phyloP scores from a whole-genome alignment of 2,888 invertebrate species.

The Eumerus sabulonum region DNA sequence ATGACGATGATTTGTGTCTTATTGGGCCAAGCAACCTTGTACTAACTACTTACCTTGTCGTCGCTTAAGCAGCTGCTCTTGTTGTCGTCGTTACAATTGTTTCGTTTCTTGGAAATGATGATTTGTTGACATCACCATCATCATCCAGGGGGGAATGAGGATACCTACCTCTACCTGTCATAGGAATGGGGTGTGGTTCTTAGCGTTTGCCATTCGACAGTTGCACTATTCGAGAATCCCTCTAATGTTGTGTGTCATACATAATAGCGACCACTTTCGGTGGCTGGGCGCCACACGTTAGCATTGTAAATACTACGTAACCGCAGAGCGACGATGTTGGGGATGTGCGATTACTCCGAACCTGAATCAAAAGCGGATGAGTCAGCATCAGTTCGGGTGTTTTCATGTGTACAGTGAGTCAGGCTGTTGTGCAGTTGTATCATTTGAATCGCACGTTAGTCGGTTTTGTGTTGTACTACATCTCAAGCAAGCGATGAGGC shows the following conservation, averaged over 20 bases:
- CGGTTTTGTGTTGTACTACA: neutral
- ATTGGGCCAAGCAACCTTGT: conserved; percentile 31
- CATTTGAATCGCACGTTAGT: too few relatives aligned
- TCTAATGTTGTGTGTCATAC: neutral
- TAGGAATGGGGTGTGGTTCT: conserved; percentile 54
- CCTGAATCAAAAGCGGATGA: conserved; percentile 34
- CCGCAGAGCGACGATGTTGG: neutral
- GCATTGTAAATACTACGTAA: conserved; percentile 7
- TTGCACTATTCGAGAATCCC: conserved; percentile 28
- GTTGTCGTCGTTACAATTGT: neutral
- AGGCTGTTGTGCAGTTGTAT: too few relatives aligned
- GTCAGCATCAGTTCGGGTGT: conserved; percentile 30
- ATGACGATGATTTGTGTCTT: conserved; percentile 35
- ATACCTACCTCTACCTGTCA: conserved; percentile 12
- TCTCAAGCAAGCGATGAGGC: neutral
- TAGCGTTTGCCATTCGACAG: conserved; percentile 18
- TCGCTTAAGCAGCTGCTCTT: conserved; percentile 24
- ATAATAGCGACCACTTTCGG: conserved; percentile 2
- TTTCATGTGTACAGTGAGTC: conserved; percentile 40
- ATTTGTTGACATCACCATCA: conserved; percentile 44
- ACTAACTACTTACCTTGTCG: too few relatives aligned
- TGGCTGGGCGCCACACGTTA: conserved; percentile 3
- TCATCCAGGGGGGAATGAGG: conserved; percentile 11
- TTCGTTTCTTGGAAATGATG: conserved; percentile 3
- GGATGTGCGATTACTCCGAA: conserved; percentile 26